phyloP scores from a whole-genome alignment of 2,797 vertebrate genomes.

The Microctenopoma stevenorrisi region DNA sequence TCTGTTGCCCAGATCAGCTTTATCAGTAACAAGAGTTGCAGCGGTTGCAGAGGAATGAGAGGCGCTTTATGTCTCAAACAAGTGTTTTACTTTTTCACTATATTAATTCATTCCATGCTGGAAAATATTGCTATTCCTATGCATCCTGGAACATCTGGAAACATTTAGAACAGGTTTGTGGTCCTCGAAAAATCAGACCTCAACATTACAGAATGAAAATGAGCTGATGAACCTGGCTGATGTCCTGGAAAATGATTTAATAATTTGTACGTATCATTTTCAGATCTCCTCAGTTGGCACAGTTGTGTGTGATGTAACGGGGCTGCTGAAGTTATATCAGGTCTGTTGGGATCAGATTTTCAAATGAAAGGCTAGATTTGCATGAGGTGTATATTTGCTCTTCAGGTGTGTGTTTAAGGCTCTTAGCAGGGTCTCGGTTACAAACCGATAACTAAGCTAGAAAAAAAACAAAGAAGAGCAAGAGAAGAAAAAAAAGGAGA shows the following conservation, averaged over 20 bases:
- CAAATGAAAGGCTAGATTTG: slow-evolving; percentile 8
- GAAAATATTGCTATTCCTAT: neutral
- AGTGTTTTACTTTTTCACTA: slow-evolving; percentile 23
- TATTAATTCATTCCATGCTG: slow-evolving; percentile 27
- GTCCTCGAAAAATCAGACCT: too few species aligned
- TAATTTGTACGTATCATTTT: neutral
- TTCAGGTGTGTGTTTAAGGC: neutral
- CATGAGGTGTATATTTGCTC: neutral
- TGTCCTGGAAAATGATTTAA: neutral
- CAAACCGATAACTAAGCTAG: neutral
- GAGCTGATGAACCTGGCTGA: neutral
- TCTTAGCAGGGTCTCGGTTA: neutral
- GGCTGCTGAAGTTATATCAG: slow-evolving; percentile 32
- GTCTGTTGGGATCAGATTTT: slow-evolving; percentile 10
- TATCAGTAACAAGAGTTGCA: too few species aligned
- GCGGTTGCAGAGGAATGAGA: neutral
- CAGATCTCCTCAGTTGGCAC: too few species aligned
- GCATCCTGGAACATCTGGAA: too few species aligned
- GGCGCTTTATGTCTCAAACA: slow-evolving; percentile 27
- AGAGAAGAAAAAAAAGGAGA: too few species aligned
- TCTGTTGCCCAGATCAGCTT: neutral
- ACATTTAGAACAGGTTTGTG: neutral
- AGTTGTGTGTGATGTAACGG: slow-evolving; percentile 1
- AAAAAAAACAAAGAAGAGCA: neutral
- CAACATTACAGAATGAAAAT: neutral